These are phyloP conservation scores for Ageneiosus marmoratus DNA, from an alignment of 2,113 vertebrate species.

Conservation along the genomic window DNA sequence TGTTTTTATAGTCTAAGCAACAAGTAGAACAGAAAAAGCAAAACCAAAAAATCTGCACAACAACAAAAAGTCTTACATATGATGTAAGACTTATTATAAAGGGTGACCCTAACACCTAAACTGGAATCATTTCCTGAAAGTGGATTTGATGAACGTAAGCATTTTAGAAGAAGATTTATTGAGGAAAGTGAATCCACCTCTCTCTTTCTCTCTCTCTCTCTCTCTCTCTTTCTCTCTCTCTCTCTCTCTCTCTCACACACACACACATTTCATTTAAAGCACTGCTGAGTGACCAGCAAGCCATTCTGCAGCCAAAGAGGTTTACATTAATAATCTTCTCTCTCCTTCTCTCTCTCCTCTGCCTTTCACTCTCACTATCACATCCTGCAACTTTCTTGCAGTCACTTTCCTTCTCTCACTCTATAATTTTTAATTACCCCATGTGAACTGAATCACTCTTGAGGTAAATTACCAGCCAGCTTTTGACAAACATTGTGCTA, in stretches of 20 bases:
- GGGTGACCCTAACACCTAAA: background rate
- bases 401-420: background rate
- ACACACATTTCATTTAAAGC: conserved; percentile 17
- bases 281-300: conserved; percentile 35
- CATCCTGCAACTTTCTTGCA: background rate
- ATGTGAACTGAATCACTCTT: conserved; percentile 14
- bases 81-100: background rate
- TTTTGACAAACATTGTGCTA: conserved; percentile 32
- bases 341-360: background rate
- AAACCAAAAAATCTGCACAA: background rate
- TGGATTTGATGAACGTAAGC: background rate
- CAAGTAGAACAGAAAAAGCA: background rate
- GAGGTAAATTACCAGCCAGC: conserved; percentile 29
- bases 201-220: conserved; percentile 3
- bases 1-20: background rate
- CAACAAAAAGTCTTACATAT: background rate
- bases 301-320: conserved; percentile 27
- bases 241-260: background rate
- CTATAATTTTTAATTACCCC: conserved; percentile 34
- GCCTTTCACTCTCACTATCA: background rate
- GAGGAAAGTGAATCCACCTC: background rate
- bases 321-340: conserved; percentile 27
- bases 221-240: background rate
- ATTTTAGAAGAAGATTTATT: conserved; percentile 3
- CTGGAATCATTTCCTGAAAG: too few species aligned